Evolutionary conservation across 2,888 invertebrate genomes (phyloP), one percentile per base, ranked within the genome.

Genomic region (Trichacis sp.): DNA sequence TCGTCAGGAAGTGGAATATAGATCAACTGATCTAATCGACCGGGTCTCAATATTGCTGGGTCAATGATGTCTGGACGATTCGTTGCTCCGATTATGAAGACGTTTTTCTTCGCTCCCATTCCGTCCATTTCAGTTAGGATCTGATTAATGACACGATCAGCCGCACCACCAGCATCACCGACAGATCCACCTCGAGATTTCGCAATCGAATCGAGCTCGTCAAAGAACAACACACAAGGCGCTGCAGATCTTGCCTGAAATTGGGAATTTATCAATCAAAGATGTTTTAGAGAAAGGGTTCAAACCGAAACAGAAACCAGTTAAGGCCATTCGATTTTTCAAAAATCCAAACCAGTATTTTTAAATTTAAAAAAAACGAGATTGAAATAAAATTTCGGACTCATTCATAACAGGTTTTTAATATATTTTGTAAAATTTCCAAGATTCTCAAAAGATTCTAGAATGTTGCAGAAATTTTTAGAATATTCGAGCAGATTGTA

Each of bases 101-200:
- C 99, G 85, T 99, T 99, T 87, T 99, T 99, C 89, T 99, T 99
- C 24, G 97, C 95, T 33, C 97, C 97, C 98, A 99, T 99, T 78
- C 99, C 99, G 85, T 99, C 99, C 99, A 99, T 99, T 88, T 99
- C 99, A 1, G 99, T 99, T 58, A 99, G 89, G 80, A 99, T 96
- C 88, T 99, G 99, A 88, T 99, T 99, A 85, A 99, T 99, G 64
- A 99, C 99, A 72, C 99, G 90, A 87, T 99, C 99, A 1, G 98
- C 98, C 38, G 99, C 98, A 63, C 97, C 97, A 73, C 98, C 98
- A 42, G 97, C 98, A 87, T 99, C 98, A 18, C 98, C 98, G 61
- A 94, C 93, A 77, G 93, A 96, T 19, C 98, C 98, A 72, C 99
- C 99, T 85, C 99, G 93, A 1, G 98, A 95, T 87, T 99, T 99